Conservation (phyloP, 2,888 invertebrate species). For the Cephus spinipes region DNA sequence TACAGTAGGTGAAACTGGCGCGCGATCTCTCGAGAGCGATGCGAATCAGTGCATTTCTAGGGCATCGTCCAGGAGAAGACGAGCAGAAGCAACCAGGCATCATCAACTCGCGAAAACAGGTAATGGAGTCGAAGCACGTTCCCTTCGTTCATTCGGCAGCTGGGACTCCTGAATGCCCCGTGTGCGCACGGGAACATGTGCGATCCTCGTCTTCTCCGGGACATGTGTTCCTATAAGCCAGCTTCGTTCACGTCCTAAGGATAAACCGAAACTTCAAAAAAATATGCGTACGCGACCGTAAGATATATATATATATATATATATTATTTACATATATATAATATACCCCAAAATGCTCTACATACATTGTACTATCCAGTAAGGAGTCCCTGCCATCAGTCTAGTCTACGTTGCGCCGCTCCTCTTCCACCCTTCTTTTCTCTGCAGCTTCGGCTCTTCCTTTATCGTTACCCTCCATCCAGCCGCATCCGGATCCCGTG, state of each 20-base stretch:
- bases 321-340: neutral
- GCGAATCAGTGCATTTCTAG: neutral
- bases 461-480: neutral
- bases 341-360: neutral
- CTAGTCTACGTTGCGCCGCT: neutral
- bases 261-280: neutral
- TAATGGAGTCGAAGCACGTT: conserved; percentile 41
- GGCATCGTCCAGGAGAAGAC: neutral
- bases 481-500: conserved; percentile 13
- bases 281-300: neutral
- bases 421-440: conserved; percentile 1
- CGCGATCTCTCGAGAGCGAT: neutral
- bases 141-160: conserved; percentile 46
- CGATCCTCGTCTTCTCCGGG: conserved; percentile 43
- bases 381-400: neutral
- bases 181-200: conserved; percentile 44
- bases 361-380: neutral
- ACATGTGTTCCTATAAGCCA: conserved; percentile 25
- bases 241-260: neutral
- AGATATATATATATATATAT: neutral
- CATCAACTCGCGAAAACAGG: conserved; percentile 37
- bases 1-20: neutral
- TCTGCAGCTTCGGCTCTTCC: neutral
- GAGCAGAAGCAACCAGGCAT: neutral
- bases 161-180: conserved; percentile 47